phyloP scores from a whole-genome alignment of 2,113 vertebrate species.

The Eleginops maclovinus region DNA sequence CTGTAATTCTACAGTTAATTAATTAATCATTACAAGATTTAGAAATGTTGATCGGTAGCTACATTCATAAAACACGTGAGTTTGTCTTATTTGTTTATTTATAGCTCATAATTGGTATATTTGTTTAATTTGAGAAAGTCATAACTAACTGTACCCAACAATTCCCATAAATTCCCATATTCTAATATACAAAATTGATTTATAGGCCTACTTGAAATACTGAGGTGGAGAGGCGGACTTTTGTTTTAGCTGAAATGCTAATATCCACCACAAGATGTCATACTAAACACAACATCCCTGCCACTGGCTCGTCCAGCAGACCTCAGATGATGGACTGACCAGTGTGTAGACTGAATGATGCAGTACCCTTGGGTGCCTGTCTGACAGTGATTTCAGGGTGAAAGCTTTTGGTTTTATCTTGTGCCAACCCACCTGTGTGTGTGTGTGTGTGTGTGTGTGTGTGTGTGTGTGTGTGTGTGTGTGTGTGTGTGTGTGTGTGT shows the following conservation, averaged over 20 bases:
- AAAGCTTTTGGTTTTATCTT: constrained; percentile 56
- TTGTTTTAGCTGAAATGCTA: constrained; percentile 27
- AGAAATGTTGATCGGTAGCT: too few relatives aligned
- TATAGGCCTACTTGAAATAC: not conserved
- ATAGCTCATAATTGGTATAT: not conserved
- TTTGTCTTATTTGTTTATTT: not conserved
- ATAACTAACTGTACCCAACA: not conserved
- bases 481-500: not conserved
- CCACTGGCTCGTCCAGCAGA: constrained; percentile 1
- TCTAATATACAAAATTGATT: not conserved
- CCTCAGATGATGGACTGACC: constrained; percentile 35
- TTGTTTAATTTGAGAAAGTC: not conserved
- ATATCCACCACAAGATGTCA: constrained; percentile 76
- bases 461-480: constrained; percentile 17
- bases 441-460: constrained; percentile 1
- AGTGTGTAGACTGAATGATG: constrained; percentile 53
- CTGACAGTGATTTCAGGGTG: constrained; percentile 41
- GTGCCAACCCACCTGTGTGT: constrained; percentile 36
- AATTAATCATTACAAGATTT: not conserved
- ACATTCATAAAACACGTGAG: not conserved
- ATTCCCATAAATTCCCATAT: not conserved
- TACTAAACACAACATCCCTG: constrained; percentile 62
- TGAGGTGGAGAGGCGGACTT: not conserved
- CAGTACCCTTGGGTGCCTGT: constrained; percentile 45
- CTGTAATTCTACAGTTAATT: not conserved